A percentile compares a stretch with the other conserved stretches of the same genome.
phyloP scores from a whole-genome alignment of 2,113 vertebrate species.

The Ginglymostoma cirratum region DNA sequence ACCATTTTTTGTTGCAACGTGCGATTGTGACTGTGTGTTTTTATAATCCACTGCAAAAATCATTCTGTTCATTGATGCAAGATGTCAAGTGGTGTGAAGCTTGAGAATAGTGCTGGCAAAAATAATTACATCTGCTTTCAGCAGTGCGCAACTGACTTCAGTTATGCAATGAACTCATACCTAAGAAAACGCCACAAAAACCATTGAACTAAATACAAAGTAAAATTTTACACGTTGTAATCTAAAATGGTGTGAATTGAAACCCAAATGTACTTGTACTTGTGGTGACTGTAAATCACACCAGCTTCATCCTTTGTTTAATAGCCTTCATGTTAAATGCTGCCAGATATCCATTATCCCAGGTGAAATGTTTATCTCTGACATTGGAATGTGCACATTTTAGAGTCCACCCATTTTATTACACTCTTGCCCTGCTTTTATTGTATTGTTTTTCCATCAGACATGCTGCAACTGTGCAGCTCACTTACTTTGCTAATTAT shows the following conservation, averaged over 20 bases:
- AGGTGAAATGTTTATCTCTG: background rate
- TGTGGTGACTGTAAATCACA: too few relatives aligned
- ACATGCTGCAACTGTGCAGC: background rate
- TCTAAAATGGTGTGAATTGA: background rate
- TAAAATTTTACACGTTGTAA: background rate
- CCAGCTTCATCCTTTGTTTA: background rate
- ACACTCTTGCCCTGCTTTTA: background rate
- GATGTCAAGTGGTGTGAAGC: background rate
- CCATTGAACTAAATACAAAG: background rate
- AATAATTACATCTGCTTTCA: background rate
- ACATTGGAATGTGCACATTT: background rate
- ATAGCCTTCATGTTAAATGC: background rate
- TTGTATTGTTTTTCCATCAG: background rate
- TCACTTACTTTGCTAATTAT: background rate
- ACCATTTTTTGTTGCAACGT: background rate
- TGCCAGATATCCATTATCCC: background rate
- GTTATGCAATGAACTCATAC: background rate
- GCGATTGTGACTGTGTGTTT: background rate
- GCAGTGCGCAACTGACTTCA: background rate
- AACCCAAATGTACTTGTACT: background rate
- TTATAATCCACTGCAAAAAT: background rate
- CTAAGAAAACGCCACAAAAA: background rate
- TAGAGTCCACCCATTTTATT: background rate
- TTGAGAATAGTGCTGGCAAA: background rate
- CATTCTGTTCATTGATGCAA: background rate